Conservation (phyloP, 2,888 invertebrate genomes). For the Oasisia sp. region DNA sequence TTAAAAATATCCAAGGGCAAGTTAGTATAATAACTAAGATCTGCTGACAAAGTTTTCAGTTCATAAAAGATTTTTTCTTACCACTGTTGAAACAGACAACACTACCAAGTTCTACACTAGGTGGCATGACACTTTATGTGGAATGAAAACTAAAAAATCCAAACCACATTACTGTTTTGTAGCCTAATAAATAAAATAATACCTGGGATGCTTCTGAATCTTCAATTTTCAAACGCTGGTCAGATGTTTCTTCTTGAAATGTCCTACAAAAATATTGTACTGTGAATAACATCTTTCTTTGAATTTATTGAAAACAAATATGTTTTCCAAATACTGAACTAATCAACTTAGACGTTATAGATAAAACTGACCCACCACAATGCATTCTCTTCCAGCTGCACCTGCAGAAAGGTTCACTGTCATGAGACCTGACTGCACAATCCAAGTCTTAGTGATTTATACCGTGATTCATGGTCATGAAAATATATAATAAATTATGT, state of each 20-base stretch:
- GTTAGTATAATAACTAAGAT: no score
- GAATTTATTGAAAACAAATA: neutral
- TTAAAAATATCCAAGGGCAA: no score
- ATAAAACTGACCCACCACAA: neutral
- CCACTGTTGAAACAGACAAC: neutral
- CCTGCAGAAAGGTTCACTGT: neutral
- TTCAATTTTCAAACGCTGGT: neutral
- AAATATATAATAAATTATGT: neutral
- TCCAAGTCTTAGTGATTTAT: slow-evolving; percentile 1
- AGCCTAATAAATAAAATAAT: neutral
- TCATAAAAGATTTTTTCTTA: no score
- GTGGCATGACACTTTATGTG: no score
- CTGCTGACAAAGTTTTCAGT: no score
- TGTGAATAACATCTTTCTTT: no score
- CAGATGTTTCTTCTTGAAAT: neutral
- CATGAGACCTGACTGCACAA: neutral
- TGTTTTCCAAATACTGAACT: neutral
- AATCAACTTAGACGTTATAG: neutral
- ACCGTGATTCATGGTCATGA: neutral
- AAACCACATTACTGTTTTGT: neutral
- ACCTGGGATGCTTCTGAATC: slow-evolving; percentile 3
- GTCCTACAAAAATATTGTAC: neutral
- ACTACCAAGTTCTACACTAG: neutral
- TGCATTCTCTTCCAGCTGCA: neutral
- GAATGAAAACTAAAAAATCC: no score